phyloP scores from a whole-genome alignment of 2,888 invertebrate species.

The Tenthredo amoena region DNA sequence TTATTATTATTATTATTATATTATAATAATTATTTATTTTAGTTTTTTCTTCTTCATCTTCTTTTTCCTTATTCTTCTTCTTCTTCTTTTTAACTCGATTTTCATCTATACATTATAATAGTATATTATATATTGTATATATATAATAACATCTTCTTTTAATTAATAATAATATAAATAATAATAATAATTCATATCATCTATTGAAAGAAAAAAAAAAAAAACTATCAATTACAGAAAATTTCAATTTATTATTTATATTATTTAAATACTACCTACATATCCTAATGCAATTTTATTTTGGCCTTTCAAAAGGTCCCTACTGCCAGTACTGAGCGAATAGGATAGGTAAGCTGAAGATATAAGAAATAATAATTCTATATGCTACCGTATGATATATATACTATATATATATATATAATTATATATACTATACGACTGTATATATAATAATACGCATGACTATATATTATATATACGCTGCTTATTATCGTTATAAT shows the following conservation, averaged over 20 bases:
- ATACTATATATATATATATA: background rate
- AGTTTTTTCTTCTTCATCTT: background rate
- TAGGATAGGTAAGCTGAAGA: constrained; percentile 81
- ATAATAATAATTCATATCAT: background rate
- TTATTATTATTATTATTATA: background rate
- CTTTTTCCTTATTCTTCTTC: no score
- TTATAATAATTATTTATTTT: background rate
- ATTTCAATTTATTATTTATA: background rate
- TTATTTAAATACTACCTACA: background rate
- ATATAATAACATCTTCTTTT: no score
- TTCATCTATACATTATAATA: background rate
- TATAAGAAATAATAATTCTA: constrained; percentile 27
- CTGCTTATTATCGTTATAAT: background rate
- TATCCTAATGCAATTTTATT: constrained; percentile 70
- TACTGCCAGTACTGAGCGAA: constrained; percentile 91
- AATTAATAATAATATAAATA: background rate
- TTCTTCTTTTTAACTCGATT: background rate
- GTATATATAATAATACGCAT: constrained; percentile 6
- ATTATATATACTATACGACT: background rate
- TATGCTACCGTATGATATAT: background rate
- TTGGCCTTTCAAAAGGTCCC: constrained; percentile 81
- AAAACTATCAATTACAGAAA: background rate
- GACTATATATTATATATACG: background rate
- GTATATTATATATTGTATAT: no score
- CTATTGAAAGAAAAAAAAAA: no score